Percentiles rank a stretch among this genome's conserved stretches.
These are phyloP conservation scores for Paraplagusia blochii DNA, from an alignment of 2,113 vertebrate genomes.

Conservation along the genomic window DNA sequence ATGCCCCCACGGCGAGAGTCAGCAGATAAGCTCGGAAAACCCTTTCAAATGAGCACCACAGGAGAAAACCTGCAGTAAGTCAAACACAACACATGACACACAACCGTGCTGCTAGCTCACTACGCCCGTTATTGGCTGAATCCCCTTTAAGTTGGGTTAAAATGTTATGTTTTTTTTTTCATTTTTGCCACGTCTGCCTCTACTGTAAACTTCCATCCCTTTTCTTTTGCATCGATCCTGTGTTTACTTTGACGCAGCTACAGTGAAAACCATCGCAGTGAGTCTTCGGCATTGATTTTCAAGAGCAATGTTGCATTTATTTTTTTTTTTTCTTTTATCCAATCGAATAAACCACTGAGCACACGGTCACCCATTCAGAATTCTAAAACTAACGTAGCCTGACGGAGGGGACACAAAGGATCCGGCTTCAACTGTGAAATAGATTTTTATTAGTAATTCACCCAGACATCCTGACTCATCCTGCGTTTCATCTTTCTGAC, in stretches of 20 bases:
- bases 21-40: constrained; percentile 40
- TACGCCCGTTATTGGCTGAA: not conserved
- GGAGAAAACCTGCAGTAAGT: constrained; percentile 32
- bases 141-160: constrained; percentile 2
- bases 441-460: constrained; percentile 1
- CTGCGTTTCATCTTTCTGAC: constrained; percentile 22
- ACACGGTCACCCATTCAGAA: not conserved
- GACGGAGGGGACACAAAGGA: not conserved
- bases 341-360: not conserved
- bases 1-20: constrained; percentile 57
- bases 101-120: not conserved
- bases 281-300: not conserved
- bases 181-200: constrained; percentile 1
- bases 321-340: not conserved
- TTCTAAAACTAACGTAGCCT: not conserved
- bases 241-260: not conserved
- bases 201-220: too few relatives aligned
- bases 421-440: not conserved
- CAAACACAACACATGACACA: constrained; percentile 16
- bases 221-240: not conserved
- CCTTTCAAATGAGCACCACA: constrained; percentile 51
- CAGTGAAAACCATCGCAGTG: not conserved
- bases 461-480: not conserved
- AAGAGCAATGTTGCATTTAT: not conserved
- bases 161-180: constrained; percentile 1